Conservation (phyloP, 2,113 vertebrate genomes). For the Cairina moschata region DNA sequence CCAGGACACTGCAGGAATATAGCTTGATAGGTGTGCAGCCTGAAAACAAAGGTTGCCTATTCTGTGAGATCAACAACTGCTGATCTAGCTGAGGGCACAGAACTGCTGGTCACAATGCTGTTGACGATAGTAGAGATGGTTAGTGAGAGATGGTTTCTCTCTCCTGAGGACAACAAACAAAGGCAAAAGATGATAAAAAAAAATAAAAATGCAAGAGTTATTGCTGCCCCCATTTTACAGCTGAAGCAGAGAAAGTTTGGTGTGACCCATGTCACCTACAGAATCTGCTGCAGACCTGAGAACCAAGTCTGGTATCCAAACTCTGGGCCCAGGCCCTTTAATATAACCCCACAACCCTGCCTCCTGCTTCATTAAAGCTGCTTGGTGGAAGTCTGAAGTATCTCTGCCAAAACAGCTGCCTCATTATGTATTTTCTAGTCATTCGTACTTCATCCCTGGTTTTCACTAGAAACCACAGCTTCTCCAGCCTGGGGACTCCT, state of each 20-base stretch:
- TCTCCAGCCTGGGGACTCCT: neutral
- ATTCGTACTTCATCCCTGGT: neutral
- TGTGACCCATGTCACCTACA: neutral
- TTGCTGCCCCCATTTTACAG: accelerated
- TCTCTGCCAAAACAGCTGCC: neutral
- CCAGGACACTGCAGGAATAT: neutral
- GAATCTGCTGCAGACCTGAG: neutral
- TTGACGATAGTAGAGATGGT: neutral
- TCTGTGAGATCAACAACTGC: neutral
- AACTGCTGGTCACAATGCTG: neutral
- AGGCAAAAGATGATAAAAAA: neutral
- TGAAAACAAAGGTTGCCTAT: neutral
- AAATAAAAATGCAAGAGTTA: accelerated
- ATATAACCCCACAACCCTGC: neutral
- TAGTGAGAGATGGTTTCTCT: neutral
- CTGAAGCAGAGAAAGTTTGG: neutral
- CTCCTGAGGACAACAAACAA: neutral
- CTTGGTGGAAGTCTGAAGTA: neutral
- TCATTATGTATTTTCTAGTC: neutral
- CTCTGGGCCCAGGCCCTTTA: neutral
- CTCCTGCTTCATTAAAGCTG: neutral
- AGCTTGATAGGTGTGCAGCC: neutral
- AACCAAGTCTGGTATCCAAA: neutral
- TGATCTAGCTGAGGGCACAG: neutral
- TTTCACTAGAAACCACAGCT: neutral